Evolutionary conservation across 2,888 invertebrate species (phyloP), one percentile per base, ranked within the genome.

Genomic region (Drosophila kokeensis): DNA sequence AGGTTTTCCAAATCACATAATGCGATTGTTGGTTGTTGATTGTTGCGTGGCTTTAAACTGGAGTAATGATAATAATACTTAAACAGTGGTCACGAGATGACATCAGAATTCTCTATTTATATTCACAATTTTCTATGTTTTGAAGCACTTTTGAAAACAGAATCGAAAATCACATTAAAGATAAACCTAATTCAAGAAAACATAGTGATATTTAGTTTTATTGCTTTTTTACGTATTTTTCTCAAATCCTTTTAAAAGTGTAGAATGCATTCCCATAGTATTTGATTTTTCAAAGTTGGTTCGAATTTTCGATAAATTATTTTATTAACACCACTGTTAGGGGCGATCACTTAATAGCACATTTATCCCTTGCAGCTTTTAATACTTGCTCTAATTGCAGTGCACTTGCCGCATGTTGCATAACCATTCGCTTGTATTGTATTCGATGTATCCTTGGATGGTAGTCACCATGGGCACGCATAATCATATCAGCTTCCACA

Each of bases 401-500:
- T 82, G 81, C 66, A 77, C 67, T 73, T 60, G 62, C 66, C 45
- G 55, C 60, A 58, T 61, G 67, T 62, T 78, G 60, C 76, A 69
- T 69, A 64, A 62, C 61, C 53, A 66, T 60, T 49, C 48, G 21
- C 34, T 13, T 18, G 2, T 2, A 54, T 24, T 15, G 24, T 24
- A 24, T 24, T 24, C 24, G 24, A 13, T 42, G 29, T 18, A 21
- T 59, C 24, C 57, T 8, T 29, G 36, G 27, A 68, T 70, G 76
- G 81, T 60, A 62, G 52, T 57, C 30, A 42, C 78, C 65, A 77
- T 76, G 77, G 73, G 38, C 73, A 85, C 81, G 73, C 90, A 91
- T 92, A 93, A 93, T 93, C 92, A 91, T 91, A 92, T 93, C 92
- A 91, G 89, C 88, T 93, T 93, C 92, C 90, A 84, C 89, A 87